These are phyloP conservation scores for Eustalomyia histrio DNA, from an alignment of 2,888 invertebrate genomes.

Conservation along the genomic window DNA sequence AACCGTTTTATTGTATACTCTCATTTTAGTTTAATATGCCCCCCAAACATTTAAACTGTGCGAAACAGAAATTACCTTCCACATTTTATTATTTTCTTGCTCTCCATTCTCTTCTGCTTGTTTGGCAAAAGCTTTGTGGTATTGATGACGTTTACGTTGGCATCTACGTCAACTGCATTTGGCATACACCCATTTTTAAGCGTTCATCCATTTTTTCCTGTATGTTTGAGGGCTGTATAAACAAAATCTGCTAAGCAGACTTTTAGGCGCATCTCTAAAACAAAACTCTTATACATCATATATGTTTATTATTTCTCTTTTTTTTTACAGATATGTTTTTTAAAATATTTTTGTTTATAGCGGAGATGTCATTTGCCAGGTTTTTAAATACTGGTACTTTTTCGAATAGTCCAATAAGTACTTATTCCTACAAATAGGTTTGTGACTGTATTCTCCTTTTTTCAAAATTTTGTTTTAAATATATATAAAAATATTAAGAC, in stretches of 20 bases:
- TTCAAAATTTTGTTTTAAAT: too few relatives aligned
- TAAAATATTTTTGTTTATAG: not conserved
- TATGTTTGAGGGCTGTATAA: constrained; percentile 29
- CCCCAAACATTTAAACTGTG: not conserved
- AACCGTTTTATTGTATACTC: not conserved
- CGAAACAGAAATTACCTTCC: not conserved
- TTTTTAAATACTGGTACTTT: too few relatives aligned
- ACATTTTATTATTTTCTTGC: not conserved
- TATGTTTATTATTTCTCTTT: not conserved
- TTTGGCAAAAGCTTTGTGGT: not conserved
- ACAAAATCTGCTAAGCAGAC: constrained; percentile 59
- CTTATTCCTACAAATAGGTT: too few relatives aligned
- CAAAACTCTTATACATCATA: constrained; percentile 39
- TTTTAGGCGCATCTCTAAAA: constrained; percentile 65
- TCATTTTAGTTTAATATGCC: not conserved
- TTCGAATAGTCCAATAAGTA: too few relatives aligned
- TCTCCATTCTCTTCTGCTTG: not conserved
- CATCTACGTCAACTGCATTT: constrained; percentile 67
- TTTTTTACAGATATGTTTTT: not conserved
- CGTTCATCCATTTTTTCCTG: constrained; percentile 53
- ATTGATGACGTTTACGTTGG: constrained; percentile 36
- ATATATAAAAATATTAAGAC: too few relatives aligned
- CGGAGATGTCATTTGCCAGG: not conserved
- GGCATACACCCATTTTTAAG: constrained; percentile 76
- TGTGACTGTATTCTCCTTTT: too few relatives aligned